Percentiles rank a stretch among this genome's conserved stretches.
Evolutionary conservation across 1,140 invertebrate genomes (phyloP).

Genomic region (Hyles vespertilio): DNA sequence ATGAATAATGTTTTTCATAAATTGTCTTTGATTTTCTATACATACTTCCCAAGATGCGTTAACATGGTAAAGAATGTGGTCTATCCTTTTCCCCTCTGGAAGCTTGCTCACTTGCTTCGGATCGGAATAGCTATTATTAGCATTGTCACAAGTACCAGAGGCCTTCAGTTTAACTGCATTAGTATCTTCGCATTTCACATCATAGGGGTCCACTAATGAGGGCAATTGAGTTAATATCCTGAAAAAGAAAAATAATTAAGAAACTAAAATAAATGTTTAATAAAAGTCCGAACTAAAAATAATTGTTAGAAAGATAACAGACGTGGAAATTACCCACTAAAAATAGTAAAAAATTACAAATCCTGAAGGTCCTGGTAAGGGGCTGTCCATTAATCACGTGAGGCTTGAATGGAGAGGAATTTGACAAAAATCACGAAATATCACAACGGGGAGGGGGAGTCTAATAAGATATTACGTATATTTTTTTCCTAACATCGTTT

Average conservation of each 20-base stretch:
- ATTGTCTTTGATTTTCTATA: constrained; percentile 1
- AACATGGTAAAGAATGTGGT: constrained; percentile 89
- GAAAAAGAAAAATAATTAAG: constrained; percentile 20
- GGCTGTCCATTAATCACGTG: too few species aligned
- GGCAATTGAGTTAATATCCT: constrained; percentile 77
- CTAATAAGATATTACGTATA: too few species aligned
- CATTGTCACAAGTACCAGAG: constrained; percentile 86
- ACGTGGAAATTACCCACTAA: too few species aligned
- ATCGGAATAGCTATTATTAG: constrained; percentile 89
- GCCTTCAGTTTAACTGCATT: constrained; percentile 28
- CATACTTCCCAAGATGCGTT: constrained; percentile 74
- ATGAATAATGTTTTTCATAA: background rate
- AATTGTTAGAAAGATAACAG: too few species aligned
- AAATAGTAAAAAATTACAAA: too few species aligned
- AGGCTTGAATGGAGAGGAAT: too few species aligned
- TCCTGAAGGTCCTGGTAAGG: too few species aligned
- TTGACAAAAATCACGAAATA: too few species aligned
- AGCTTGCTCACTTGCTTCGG: constrained; percentile 69
- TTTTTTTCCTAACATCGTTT: too few species aligned
- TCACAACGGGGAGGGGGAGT: too few species aligned
- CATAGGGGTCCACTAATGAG: constrained; percentile 68
- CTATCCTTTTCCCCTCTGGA: constrained; percentile 90
- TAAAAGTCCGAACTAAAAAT: background rate
- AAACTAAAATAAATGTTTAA: background rate
- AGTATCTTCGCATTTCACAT: constrained; percentile 35